Percentiles rank a stretch among this genome's conserved stretches.
These are phyloP conservation scores for Sandelia bainsii DNA, from an alignment of 2,797 vertebrate genomes.

Conservation along the genomic window DNA sequence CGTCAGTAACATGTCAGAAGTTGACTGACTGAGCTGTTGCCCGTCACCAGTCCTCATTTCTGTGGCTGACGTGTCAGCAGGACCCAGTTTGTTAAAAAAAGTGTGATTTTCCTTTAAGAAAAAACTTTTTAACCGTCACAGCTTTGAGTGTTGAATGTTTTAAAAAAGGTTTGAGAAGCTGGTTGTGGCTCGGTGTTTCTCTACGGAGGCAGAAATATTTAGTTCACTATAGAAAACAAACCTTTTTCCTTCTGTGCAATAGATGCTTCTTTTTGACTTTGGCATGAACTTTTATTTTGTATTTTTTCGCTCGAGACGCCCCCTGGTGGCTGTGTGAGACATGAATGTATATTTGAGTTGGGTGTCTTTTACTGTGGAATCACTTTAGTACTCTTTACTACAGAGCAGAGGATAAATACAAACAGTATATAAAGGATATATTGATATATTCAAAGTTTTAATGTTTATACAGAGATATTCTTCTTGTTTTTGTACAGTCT, in stretches of 20 bases:
- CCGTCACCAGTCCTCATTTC: too few species aligned
- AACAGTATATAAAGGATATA: constrained; percentile 61
- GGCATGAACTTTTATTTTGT: background rate
- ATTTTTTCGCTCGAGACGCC: constrained; percentile 18
- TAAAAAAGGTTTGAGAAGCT: background rate
- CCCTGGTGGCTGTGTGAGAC: constrained; percentile 68
- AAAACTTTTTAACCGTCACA: too few species aligned
- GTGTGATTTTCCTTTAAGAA: too few species aligned
- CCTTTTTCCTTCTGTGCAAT: constrained; percentile 1
- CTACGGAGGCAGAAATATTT: too few species aligned
- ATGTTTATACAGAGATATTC: constrained; percentile 92
- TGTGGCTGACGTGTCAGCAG: too few species aligned
- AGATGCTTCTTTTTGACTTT: background rate
- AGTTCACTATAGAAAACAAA: background rate
- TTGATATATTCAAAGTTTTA: constrained; percentile 88
- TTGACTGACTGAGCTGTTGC: too few species aligned
- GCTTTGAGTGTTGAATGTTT: background rate
- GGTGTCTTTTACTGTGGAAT: constrained; percentile 84
- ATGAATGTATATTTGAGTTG: constrained; percentile 88
- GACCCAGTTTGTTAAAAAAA: too few species aligned
- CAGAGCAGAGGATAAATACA: constrained; percentile 86
- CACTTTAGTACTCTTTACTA: constrained; percentile 84
- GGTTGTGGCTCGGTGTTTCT: background rate
- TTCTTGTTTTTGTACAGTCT: constrained; percentile 90
- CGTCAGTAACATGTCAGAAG: too few species aligned